Percentiles rank a stretch among this genome's conserved stretches.
Evolutionary conservation across 2,888 invertebrate genomes (phyloP).

Genomic region (Ophonus ardosiacus): DNA sequence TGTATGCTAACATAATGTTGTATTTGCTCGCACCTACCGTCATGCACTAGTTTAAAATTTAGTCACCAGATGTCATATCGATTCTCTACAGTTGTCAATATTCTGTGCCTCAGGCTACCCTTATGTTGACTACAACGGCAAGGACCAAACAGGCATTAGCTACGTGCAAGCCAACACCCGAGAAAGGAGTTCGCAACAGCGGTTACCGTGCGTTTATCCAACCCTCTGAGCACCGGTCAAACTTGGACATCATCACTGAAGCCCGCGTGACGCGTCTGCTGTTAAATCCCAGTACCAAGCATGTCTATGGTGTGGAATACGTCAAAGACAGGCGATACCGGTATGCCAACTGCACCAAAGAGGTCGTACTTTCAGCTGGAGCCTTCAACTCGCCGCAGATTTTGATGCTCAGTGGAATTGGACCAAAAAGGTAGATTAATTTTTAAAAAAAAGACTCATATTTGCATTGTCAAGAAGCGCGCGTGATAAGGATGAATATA

Average conservation of each 20-base stretch:
- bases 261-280: constrained; percentile 78
- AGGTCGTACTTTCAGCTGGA: constrained; percentile 92
- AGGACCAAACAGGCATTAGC: constrained; percentile 78
- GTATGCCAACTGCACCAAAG: constrained; percentile 81
- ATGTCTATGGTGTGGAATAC: constrained; percentile 82
- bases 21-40: too few relatives aligned
- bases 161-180: constrained; percentile 80
- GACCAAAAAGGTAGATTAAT: constrained; percentile 76
- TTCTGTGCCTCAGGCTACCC: constrained; percentile 66
- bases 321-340: constrained; percentile 76
- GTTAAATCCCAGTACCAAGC: constrained; percentile 74
- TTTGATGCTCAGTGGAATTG: constrained; percentile 91
- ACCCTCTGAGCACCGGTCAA: constrained; percentile 78
- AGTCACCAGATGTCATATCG: too few relatives aligned
- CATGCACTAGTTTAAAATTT: too few relatives aligned
- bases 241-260: constrained; percentile 78
- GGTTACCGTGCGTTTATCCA: constrained; percentile 81
- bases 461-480: too few relatives aligned
- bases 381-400: constrained; percentile 93
- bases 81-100: too few relatives aligned
- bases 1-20: too few relatives aligned
- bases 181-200: constrained; percentile 81
- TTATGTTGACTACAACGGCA: constrained; percentile 68
- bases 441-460: too few relatives aligned
- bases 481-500: too few relatives aligned